Base-by-base conservation (phyloP, 1,140 invertebrate species). In the Aphis gossypii region DNA sequence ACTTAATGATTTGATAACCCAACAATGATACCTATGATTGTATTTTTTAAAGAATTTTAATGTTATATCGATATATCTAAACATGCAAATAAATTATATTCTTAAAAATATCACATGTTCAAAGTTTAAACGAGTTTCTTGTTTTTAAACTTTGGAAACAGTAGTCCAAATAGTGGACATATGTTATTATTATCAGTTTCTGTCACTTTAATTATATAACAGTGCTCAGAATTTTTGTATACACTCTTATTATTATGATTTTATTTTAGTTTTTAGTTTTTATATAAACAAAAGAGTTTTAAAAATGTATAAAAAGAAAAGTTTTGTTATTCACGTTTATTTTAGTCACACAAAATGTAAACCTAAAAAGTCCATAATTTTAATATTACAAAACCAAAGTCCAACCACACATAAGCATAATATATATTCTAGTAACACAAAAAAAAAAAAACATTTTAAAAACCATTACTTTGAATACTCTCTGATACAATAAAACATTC, bases 251-350 rank as follows among this genome's bases (percentile, higher is more conserved):
- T 48, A 48, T 35, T 48, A n/a, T 87, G 44, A n/a, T 88, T 48
- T 88, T 20, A 48, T 88, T 88, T 88, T 20, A n/a, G 1, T 51
- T 88, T 87, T 35, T n/a, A 21, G 25, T 88, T 88, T 88, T 48
- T 88, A 35, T 88, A 88, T 21, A 48, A 88, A 88, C 46, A 48
- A 88, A 88, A 84, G 38, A 84, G 41, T 84, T 84, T 84, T 84
- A 41, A 23, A 84, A 84, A 44, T 84, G 21, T 14, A 41, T 84
- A 84, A 23, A 84, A 84, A 41, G 38, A 41, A 84, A 88, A 88
- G 86, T 88, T 88, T 88, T 88, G 44, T 83, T 83, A 83, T 83
- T 38, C 20, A 8, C 41, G 9, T 84, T 84, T 84, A 84, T 84
- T 41, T 84, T 46, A 87, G 25, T 87, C 18, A 46, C 44, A 87